Conservation (phyloP, 53 echinoderm and acorn worm genomes). For the Actinopyga echinites region DNA sequence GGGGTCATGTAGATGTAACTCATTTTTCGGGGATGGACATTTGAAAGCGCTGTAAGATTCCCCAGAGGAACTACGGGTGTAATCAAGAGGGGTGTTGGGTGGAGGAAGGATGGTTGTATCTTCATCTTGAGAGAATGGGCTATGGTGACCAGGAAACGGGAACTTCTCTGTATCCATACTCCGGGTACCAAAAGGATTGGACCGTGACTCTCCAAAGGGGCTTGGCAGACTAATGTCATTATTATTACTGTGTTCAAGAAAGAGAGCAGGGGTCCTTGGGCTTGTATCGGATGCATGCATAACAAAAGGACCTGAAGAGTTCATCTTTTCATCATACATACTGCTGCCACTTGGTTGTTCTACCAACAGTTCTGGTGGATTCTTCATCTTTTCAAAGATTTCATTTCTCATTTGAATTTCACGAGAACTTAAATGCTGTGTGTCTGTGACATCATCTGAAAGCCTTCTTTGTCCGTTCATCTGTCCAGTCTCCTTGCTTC, state of each 20-base stretch:
- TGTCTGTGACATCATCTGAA: background rate
- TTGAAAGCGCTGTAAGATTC: background rate
- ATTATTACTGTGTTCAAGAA: slow-evolving; percentile 46
- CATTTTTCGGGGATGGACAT: background rate
- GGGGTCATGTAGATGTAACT: background rate
- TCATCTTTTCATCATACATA: background rate
- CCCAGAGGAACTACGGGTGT: background rate
- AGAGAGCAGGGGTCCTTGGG: slow-evolving; percentile 60
- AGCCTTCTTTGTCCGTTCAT: background rate
- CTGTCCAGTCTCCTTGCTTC: background rate
- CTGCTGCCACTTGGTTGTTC: background rate
- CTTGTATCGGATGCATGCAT: slow-evolving; percentile 60
- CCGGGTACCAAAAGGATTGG: slow-evolving; percentile 23
- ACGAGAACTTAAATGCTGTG: background rate
- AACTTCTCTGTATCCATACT: background rate
- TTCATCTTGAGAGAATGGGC: background rate
- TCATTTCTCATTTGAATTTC: slow-evolving; percentile 41
- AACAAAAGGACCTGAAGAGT: slow-evolving; percentile 12
- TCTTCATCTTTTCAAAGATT: slow-evolving; percentile 16
- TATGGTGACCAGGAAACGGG: background rate
- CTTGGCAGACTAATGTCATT: slow-evolving; percentile 50
- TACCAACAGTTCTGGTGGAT: slow-evolving; percentile 25
- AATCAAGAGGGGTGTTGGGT: background rate
- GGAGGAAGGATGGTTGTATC: slow-evolving; percentile 27
- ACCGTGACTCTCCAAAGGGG: slow-evolving; percentile 53